phyloP scores from a whole-genome alignment of 2,888 invertebrate genomes.

The Drosophila algonquin region DNA sequence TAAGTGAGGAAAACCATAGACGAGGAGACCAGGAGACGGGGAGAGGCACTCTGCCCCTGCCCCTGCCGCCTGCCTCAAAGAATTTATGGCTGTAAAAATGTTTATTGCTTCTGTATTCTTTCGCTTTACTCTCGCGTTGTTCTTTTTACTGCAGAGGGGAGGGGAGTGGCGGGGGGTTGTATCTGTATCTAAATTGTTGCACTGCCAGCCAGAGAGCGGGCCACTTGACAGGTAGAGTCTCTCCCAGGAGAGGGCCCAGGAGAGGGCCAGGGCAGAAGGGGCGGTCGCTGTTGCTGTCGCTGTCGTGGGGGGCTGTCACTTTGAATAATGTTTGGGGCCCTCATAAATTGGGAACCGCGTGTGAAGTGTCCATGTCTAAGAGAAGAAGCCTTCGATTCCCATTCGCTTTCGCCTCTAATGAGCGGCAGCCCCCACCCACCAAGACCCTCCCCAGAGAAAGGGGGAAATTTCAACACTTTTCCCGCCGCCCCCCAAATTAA shows the following conservation, averaged over 20 bases:
- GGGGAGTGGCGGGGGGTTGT: not conserved
- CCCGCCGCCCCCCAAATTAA: not conserved
- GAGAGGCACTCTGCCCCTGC: no score
- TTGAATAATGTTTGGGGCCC: conserved; percentile 59
- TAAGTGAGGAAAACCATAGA: conserved; percentile 39
- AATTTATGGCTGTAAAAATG: conserved; percentile 77
- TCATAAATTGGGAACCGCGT: conserved; percentile 59
- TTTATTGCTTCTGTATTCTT: conserved; percentile 69
- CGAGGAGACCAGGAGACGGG: not conserved
- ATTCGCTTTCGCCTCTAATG: conserved; percentile 48
- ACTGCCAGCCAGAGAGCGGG: conserved; percentile 38
- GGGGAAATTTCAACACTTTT: conserved; percentile 53
- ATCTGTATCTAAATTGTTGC: conserved; percentile 43
- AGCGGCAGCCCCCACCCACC: conserved; percentile 27
- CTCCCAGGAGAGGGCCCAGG: conserved; percentile 37
- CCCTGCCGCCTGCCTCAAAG: conserved; percentile 34
- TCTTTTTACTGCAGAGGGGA: conserved; percentile 12
- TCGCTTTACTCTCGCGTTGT: conserved; percentile 10
- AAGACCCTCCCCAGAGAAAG: not conserved
- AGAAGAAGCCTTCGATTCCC: conserved; percentile 8
- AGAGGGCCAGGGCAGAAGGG: conserved; percentile 2
- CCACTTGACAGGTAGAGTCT: conserved; percentile 61
- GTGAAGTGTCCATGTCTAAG: conserved; percentile 45
- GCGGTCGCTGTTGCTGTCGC: not conserved
- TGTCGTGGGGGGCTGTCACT: conserved; percentile 50